Conservation (phyloP, 2,113 vertebrate genomes). For the Rhinopomastus cyanomelas region DNA sequence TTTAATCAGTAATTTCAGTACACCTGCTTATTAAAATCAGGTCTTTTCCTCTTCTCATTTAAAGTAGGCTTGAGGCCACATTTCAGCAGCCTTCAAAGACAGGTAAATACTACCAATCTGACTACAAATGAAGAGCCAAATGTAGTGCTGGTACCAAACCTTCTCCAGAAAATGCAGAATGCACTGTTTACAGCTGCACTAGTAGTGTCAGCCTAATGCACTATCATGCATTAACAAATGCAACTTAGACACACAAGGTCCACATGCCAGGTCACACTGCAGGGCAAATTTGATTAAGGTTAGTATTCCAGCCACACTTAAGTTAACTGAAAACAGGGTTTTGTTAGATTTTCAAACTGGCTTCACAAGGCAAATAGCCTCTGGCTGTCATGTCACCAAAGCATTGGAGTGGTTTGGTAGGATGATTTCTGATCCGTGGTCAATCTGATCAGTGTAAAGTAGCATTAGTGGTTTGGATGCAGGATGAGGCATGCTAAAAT, state of each 20-base stretch:
- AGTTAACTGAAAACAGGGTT: background rate
- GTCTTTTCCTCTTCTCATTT: background rate
- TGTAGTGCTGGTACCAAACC: background rate
- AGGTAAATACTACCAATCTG: background rate
- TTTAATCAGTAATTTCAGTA: constrained; percentile 12
- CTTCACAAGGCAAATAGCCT: background rate
- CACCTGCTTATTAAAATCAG: background rate
- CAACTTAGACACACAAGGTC: background rate
- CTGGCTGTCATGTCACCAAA: background rate
- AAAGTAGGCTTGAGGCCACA: background rate
- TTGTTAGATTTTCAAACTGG: background rate
- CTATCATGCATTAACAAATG: background rate
- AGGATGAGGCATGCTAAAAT: background rate
- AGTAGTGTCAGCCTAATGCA: background rate
- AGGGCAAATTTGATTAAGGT: background rate
- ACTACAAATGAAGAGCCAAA: background rate
- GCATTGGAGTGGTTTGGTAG: background rate
- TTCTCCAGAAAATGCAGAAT: background rate
- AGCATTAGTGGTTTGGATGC: background rate
- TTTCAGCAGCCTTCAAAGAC: constrained; percentile 9
- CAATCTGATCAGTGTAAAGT: background rate
- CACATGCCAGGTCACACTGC: background rate
- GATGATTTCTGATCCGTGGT: background rate
- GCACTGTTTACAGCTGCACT: background rate
- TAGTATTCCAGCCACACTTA: background rate